A percentile compares a stretch with the other conserved stretches of the same genome.
These are phyloP conservation scores for Falco punctatus DNA, from an alignment of 2,113 vertebrate species.

Conservation along the genomic window DNA sequence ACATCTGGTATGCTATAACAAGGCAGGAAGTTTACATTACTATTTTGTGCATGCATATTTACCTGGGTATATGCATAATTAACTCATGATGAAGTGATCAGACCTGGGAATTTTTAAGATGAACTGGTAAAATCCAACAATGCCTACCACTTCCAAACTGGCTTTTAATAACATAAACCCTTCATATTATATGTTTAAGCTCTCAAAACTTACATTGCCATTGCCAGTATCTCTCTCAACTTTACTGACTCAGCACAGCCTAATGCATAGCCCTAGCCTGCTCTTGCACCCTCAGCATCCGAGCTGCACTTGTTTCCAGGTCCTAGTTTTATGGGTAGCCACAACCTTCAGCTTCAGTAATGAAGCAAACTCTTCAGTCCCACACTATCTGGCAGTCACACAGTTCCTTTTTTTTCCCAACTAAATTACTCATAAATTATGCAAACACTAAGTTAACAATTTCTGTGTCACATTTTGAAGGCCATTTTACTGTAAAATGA, in stretches of 20 bases:
- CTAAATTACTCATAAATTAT: not conserved
- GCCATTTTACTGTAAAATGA: not conserved
- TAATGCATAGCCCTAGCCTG: not conserved
- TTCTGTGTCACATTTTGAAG: not conserved
- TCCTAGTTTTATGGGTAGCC: not conserved
- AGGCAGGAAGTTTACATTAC: not conserved
- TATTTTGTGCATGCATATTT: not conserved
- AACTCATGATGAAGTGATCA: not conserved
- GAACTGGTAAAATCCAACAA: not conserved
- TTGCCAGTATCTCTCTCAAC: not conserved
- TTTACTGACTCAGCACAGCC: not conserved
- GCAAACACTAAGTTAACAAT: not conserved
- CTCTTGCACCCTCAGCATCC: not conserved
- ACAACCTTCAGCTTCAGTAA: not conserved
- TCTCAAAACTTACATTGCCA: not conserved
- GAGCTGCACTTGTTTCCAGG: not conserved
- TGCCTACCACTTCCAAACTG: not conserved
- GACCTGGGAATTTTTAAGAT: not conserved
- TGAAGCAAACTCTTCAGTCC: not conserved
- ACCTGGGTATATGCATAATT: not conserved
- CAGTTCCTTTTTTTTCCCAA: not conserved
- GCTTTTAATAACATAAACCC: not conserved
- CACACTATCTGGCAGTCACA: not conserved
- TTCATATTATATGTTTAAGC: not conserved
- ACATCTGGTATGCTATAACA: not conserved